Percentiles rank a stretch among this genome's conserved stretches.
Conservation (phyloP, 2,797 vertebrate genomes). For the Okamejei kenojei region DNA sequence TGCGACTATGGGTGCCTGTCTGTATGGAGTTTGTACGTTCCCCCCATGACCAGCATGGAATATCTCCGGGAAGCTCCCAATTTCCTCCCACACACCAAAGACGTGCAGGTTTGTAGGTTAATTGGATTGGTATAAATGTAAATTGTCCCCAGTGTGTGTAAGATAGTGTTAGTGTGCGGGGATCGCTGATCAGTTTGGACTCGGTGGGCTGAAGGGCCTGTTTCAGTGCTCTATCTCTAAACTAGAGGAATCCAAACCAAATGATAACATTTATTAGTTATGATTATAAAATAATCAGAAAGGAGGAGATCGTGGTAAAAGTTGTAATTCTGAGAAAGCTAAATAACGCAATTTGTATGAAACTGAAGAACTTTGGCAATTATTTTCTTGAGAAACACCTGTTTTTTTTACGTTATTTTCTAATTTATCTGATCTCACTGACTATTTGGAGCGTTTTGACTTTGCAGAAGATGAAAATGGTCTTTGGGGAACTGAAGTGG, state of each 20-base stretch:
- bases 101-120: no score
- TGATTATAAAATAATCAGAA: neutral
- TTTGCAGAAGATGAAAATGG: neutral
- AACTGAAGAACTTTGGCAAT: neutral
- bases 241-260: neutral
- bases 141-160: no score
- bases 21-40: no score
- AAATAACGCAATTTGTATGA: neutral
- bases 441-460: neutral
- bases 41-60: no score
- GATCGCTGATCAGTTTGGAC: no score
- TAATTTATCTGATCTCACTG: neutral
- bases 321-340: neutral
- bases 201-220: no score
- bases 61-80: no score
- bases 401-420: neutral
- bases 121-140: no score
- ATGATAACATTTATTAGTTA: neutral
- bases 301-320: neutral
- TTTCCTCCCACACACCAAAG: no score
- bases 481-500: neutral
- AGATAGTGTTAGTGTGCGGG: no score
- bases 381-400: neutral
- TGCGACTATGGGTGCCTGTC: no score
- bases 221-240: no score